phyloP scores from a whole-genome alignment of 2,113 vertebrate species.

The Hydrolagus affinis region DNA sequence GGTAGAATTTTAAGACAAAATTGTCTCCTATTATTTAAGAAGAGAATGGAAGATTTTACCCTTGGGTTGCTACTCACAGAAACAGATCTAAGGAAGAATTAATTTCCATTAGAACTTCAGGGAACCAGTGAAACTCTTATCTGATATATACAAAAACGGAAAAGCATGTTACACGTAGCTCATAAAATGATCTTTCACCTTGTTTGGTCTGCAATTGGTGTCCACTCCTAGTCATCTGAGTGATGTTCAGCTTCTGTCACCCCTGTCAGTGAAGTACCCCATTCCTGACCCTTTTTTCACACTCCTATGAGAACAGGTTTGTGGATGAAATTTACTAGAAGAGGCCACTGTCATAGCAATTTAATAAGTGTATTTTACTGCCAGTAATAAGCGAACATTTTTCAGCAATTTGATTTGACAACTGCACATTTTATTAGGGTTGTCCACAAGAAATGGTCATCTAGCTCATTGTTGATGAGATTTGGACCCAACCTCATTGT shows the following conservation, averaged over 20 bases:
- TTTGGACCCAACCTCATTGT: constrained; percentile 7
- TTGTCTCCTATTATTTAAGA: neutral
- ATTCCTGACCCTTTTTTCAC: constrained; percentile 39
- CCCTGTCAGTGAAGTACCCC: constrained; percentile 38
- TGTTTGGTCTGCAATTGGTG: constrained; percentile 37
- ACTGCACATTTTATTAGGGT: constrained; percentile 23
- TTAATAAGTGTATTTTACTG: constrained; percentile 40
- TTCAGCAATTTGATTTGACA: constrained; percentile 36
- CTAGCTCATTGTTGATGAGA: neutral
- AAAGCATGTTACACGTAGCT: neutral
- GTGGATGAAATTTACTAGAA: constrained; percentile 40
- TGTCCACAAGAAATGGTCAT: neutral
- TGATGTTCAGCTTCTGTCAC: constrained; percentile 22
- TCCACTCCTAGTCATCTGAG: constrained; percentile 30
- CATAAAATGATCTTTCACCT: constrained; percentile 19
- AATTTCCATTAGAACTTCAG: neutral
- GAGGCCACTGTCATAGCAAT: constrained; percentile 39
- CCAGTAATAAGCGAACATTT: constrained; percentile 37
- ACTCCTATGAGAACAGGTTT: constrained; percentile 37
- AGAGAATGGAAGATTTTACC: too few species aligned
- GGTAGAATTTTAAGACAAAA: neutral
- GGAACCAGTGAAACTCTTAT: neutral
- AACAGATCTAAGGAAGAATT: neutral
- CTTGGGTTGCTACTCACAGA: neutral
- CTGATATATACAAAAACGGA: neutral